These are phyloP conservation scores for Aricia agestis DNA, from an alignment of 1,140 invertebrate genomes.

Conservation along the genomic window DNA sequence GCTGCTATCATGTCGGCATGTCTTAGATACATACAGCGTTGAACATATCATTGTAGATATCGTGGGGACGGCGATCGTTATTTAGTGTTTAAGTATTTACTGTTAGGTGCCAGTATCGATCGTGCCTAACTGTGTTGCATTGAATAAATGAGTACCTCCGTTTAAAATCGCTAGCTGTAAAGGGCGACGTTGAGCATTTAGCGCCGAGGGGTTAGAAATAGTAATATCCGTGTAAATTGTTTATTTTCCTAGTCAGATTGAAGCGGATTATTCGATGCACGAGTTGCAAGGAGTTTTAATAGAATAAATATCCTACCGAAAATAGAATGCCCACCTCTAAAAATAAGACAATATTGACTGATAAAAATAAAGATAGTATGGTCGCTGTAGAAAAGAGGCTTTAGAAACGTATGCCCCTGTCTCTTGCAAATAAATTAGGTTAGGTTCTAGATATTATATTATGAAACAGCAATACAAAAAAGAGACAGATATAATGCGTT, in stretches of 20 bases:
- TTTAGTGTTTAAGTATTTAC: slow-evolving; percentile 55
- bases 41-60: slow-evolving; percentile 59
- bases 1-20: slow-evolving; percentile 55
- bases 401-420: neutral
- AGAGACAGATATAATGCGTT: neutral
- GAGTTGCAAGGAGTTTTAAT: neutral
- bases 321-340: neutral
- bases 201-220: neutral
- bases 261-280: neutral
- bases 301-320: neutral
- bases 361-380: neutral
- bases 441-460: neutral
- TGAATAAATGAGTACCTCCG: slow-evolving; percentile 21
- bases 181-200: neutral
- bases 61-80: slow-evolving; percentile 40
- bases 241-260: neutral
- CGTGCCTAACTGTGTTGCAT: slow-evolving; percentile 31
- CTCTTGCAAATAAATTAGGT: neutral
- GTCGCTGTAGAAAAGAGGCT: neutral
- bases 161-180: slow-evolving; percentile 8
- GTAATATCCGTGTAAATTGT: neutral
- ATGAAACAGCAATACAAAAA: neutral
- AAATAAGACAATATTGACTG: slow-evolving; percentile 15
- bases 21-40: slow-evolving; percentile 50
- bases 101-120: slow-evolving; percentile 32